phyloP scores from a whole-genome alignment of 2,113 vertebrate genomes.

The Butorides virescens region DNA sequence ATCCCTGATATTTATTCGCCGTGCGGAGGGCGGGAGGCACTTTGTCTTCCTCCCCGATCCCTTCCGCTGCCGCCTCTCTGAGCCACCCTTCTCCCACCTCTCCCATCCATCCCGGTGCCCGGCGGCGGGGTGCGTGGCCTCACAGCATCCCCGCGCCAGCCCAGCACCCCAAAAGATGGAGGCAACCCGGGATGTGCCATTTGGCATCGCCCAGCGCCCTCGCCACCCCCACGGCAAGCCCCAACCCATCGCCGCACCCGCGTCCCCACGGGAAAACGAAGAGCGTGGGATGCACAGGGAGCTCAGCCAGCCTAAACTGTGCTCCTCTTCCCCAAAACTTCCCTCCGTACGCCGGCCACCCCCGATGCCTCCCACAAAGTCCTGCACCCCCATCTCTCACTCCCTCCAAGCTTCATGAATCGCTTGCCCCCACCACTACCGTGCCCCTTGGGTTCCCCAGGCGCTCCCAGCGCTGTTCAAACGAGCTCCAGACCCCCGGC shows the following conservation, averaged over 20 bases:
- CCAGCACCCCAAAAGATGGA: rapidly evolving
- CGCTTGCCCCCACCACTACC: neutral
- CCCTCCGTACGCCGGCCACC: neutral
- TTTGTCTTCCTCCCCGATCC: neutral
- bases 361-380: neutral
- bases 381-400: neutral
- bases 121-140: rapidly evolving
- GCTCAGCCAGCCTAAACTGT: neutral
- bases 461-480: neutral
- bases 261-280: neutral
- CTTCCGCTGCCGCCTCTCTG: neutral
- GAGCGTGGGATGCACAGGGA: neutral
- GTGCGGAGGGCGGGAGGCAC: neutral
- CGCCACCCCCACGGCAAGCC: neutral
- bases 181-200: rapidly evolving
- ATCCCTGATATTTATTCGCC: neutral
- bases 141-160: rapidly evolving
- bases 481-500: neutral
- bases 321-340: neutral
- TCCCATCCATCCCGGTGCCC: rapidly evolving
- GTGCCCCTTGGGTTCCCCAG: neutral
- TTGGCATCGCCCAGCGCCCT: neutral
- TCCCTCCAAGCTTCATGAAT: neutral
- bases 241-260: rapidly evolving
- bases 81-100: neutral